Evolutionary conservation across 2,888 invertebrate species (phyloP).

Genomic region (Dolomedes plantarius): DNA sequence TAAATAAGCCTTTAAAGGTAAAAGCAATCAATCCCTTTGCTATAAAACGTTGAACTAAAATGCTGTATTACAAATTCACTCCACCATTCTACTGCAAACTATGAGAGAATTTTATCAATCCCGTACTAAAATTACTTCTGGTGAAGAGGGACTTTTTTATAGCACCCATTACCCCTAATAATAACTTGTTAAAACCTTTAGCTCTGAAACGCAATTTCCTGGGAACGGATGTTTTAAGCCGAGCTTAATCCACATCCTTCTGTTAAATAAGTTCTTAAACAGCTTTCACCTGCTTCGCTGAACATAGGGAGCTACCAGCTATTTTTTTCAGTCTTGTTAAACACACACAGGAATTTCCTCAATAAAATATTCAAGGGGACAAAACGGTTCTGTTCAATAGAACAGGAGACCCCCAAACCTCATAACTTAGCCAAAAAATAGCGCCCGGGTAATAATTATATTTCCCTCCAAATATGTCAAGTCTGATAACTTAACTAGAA

Average conservation of each 20-base stretch:
- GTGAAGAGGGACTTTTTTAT: no score
- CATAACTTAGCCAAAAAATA: constrained; percentile 47
- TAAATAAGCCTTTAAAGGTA: no score
- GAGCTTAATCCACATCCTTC: constrained; percentile 53
- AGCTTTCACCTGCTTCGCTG: constrained; percentile 40
- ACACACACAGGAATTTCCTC: constrained; percentile 65
- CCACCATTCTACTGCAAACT: no score
- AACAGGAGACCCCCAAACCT: constrained; percentile 40
- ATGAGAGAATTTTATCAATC: no score
- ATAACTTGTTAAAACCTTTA: not conserved
- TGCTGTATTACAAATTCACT: no score
- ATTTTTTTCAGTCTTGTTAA: constrained; percentile 38
- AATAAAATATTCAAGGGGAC: constrained; percentile 54
- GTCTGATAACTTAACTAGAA: constrained; percentile 66
- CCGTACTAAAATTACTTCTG: no score
- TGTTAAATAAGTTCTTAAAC: constrained; percentile 38
- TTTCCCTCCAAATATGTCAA: constrained; percentile 62
- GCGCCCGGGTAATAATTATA: constrained; percentile 39
- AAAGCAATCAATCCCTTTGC: no score
- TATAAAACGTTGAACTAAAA: no score
- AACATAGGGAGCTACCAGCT: constrained; percentile 12
- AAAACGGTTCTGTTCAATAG: constrained; percentile 34
- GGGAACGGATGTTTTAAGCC: constrained; percentile 48
- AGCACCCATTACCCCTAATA: not conserved
- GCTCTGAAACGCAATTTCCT: not conserved